Percentiles rank a stretch among this genome's conserved stretches.
These are phyloP conservation scores for Priocnemis perturbator DNA, from an alignment of 2,888 invertebrate species.

Conservation along the genomic window DNA sequence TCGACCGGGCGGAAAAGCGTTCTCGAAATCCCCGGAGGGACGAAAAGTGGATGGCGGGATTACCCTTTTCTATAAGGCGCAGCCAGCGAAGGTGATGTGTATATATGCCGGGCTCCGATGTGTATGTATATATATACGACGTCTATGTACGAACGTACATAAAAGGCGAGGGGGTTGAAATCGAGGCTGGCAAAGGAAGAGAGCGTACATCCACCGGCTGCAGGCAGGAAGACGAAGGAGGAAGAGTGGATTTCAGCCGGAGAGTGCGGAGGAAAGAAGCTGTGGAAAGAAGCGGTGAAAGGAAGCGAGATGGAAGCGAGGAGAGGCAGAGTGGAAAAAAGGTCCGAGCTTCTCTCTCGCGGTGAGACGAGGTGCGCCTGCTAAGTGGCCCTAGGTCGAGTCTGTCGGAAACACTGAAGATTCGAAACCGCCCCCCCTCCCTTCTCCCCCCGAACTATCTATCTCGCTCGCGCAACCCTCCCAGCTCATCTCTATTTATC, in stretches of 20 bases:
- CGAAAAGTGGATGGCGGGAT: slow-evolving; percentile 69
- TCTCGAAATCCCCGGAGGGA: slow-evolving; percentile 66
- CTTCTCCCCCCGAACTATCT: slow-evolving; percentile 14
- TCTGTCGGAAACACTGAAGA: slow-evolving; percentile 54
- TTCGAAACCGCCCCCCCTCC: slow-evolving; percentile 34
- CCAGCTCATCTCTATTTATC: not conserved
- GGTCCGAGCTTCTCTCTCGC: slow-evolving; percentile 28
- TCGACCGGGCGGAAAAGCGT: slow-evolving; percentile 70
- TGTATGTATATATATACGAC: slow-evolving; percentile 5
- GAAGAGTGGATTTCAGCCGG: not conserved
- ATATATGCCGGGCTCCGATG: not conserved
- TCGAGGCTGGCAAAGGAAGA: slow-evolving; percentile 10
- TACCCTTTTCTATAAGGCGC: slow-evolving; percentile 67
- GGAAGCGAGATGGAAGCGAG: slow-evolving; percentile 21
- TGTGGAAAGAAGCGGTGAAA: slow-evolving; percentile 41
- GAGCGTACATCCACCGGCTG: not conserved
- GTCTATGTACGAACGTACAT: slow-evolving; percentile 9
- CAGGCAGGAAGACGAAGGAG: slow-evolving; percentile 2
- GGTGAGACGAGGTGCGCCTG: slow-evolving; percentile 55
- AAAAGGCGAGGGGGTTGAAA: slow-evolving; percentile 9
- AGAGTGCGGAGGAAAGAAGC: slow-evolving; percentile 22
- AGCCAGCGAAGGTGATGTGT: slow-evolving; percentile 33
- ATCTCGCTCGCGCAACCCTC: slow-evolving; percentile 11
- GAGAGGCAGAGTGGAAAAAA: slow-evolving; percentile 43
- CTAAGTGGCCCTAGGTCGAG: slow-evolving; percentile 64